phyloP scores from a whole-genome alignment of 2,113 vertebrate genomes.

The Anguilla rostrata region DNA sequence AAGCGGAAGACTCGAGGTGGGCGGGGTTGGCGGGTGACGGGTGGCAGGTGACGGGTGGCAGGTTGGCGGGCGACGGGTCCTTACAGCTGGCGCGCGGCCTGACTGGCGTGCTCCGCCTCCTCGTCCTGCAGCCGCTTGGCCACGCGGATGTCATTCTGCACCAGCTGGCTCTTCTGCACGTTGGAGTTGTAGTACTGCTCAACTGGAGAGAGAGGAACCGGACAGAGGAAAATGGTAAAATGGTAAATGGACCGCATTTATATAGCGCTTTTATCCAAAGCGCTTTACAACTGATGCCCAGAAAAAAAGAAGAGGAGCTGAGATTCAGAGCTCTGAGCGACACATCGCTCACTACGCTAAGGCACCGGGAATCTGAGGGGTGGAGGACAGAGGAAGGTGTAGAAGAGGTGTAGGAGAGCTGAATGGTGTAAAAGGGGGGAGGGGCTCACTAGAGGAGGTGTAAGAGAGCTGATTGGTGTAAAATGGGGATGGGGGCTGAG shows the following conservation, averaged over 20 bases:
- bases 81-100: constrained; percentile 57
- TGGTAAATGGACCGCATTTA: too few species aligned
- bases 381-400: too few species aligned
- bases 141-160: constrained; percentile 68
- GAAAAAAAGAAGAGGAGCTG: not conserved
- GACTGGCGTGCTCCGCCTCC: constrained; percentile 56
- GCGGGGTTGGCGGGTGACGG: too few species aligned
- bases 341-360: too few species aligned
- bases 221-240: not conserved
- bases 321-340: not conserved
- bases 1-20: too few species aligned
- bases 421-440: too few species aligned
- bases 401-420: too few species aligned
- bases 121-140: constrained; percentile 69
- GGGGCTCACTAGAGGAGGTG: too few species aligned
- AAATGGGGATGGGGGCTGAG: not conserved
- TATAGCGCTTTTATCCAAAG: too few species aligned
- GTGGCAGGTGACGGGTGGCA: too few species aligned
- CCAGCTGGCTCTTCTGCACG: constrained; percentile 69
- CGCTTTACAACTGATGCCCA: too few species aligned
- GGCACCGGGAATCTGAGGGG: too few species aligned
- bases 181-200: constrained; percentile 74
- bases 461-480: not conserved
- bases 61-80: not conserved
- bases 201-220: constrained; percentile 45